phyloP scores from a whole-genome alignment of 2,888 invertebrate species.

The Pachliopta kotzebuea region DNA sequence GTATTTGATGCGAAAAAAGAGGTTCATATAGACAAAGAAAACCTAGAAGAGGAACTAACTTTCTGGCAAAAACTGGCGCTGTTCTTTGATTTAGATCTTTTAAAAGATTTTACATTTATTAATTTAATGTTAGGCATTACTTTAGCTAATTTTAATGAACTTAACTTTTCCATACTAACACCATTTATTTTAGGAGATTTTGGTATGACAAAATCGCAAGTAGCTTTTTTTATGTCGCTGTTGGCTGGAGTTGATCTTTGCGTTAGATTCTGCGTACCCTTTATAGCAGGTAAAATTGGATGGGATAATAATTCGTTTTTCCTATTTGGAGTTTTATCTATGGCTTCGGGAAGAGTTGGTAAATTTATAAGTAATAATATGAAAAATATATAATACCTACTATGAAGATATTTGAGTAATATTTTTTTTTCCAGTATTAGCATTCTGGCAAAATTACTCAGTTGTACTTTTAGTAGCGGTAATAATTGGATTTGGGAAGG shows the following conservation, averaged over 20 bases:
- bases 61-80: slow-evolving; percentile 79
- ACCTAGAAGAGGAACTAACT: slow-evolving; percentile 55
- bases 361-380: slow-evolving; percentile 41
- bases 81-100: slow-evolving; percentile 86
- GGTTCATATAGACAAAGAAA: slow-evolving; percentile 33
- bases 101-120: slow-evolving; percentile 84
- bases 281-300: slow-evolving; percentile 84
- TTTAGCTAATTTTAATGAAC: slow-evolving; percentile 85
- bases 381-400: slow-evolving; percentile 7
- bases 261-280: slow-evolving; percentile 84
- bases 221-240: slow-evolving; percentile 85
- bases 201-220: slow-evolving; percentile 80
- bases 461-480: slow-evolving; percentile 81
- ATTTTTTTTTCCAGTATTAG: slow-evolving; percentile 74
- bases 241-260: slow-evolving; percentile 83
- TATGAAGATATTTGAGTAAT: slow-evolving; percentile 2
- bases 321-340: slow-evolving; percentile 83
- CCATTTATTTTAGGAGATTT: slow-evolving; percentile 87
- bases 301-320: slow-evolving; percentile 87
- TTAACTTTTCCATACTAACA: slow-evolving; percentile 87
- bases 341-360: slow-evolving; percentile 84
- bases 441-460: slow-evolving; percentile 79
- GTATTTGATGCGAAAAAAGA: slow-evolving; percentile 48
- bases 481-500: slow-evolving; percentile 86
- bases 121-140: slow-evolving; percentile 87